phyloP scores from a whole-genome alignment of 1,140 invertebrate species.

The Solenopsis fugax region DNA sequence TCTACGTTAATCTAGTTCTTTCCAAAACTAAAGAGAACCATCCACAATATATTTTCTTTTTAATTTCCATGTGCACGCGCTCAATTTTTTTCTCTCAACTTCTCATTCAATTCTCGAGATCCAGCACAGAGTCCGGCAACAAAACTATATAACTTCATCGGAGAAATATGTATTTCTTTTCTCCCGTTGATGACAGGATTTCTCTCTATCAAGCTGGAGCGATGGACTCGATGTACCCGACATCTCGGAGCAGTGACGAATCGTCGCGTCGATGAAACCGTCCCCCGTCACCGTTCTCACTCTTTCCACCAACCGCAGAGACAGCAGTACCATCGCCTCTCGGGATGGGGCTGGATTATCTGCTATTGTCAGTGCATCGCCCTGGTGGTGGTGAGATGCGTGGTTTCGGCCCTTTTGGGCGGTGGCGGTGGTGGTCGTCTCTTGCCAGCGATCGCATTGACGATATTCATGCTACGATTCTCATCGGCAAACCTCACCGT shows the following conservation, averaged over 20 bases:
- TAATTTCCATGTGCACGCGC: background rate
- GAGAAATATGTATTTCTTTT: background rate
- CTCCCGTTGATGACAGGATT: background rate
- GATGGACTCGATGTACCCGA: slow-evolving; percentile 11
- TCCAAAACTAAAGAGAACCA: background rate
- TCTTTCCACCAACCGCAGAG: slow-evolving; percentile 84
- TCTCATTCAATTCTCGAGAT: background rate
- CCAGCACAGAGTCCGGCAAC: background rate
- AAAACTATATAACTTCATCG: slow-evolving; percentile 9
- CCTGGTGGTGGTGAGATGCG: slow-evolving; percentile 88
- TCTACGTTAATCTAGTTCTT: background rate
- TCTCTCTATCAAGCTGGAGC: background rate
- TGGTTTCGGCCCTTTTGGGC: slow-evolving; percentile 92
- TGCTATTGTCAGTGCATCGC: slow-evolving; percentile 87
- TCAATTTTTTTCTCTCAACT: background rate
- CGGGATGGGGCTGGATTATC: slow-evolving; percentile 81
- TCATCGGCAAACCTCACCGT: slow-evolving; percentile 81
- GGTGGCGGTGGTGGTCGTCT: slow-evolving; percentile 92
- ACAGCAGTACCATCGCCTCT: slow-evolving; percentile 83
- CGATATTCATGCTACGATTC: slow-evolving; percentile 80
- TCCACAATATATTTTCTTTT: background rate
- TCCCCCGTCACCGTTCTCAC: slow-evolving; percentile 63
- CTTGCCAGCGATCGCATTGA: slow-evolving; percentile 85
- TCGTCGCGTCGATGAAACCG: slow-evolving; percentile 31
- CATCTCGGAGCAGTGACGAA: slow-evolving; percentile 47